Conservation (phyloP, 2,888 invertebrate species). For the Lithophane ornitopus region DNA sequence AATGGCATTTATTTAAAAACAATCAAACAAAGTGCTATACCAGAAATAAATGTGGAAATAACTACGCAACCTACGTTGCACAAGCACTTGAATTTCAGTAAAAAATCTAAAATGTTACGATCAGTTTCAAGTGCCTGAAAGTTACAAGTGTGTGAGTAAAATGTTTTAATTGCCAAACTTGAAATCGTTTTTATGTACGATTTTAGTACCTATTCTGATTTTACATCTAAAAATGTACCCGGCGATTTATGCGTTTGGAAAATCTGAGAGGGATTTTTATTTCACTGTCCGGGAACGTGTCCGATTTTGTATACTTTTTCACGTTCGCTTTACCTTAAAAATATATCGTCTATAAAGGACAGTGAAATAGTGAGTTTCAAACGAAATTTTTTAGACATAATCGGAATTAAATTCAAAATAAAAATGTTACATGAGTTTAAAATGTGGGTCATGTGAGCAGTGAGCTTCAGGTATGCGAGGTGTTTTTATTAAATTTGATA, state of each 20-base stretch:
- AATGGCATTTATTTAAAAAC: constrained; percentile 11
- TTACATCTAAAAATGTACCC: constrained; percentile 20
- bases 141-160: constrained; percentile 47
- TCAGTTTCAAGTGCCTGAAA: constrained; percentile 39
- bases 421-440: constrained; percentile 45
- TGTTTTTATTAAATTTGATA: constrained; percentile 54
- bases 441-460: constrained; percentile 57
- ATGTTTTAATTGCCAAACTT: constrained; percentile 51
- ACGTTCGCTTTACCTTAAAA: constrained; percentile 46
- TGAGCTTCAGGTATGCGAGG: constrained; percentile 21
- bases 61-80: neutral
- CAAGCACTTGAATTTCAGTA: constrained; percentile 11
- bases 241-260: constrained; percentile 31
- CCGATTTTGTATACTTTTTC: constrained; percentile 44
- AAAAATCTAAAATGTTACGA: constrained; percentile 35
- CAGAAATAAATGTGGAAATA: constrained; percentile 14
- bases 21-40: constrained; percentile 19
- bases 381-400: constrained; percentile 31
- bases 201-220: constrained; percentile 14
- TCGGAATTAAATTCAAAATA: constrained; percentile 38
- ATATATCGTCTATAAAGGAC: constrained; percentile 45
- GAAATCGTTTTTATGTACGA: constrained; percentile 31
- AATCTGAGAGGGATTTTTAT: constrained; percentile 42
- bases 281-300: constrained; percentile 36
- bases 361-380: constrained; percentile 48